A percentile compares a stretch with the other conserved stretches of the same genome.
Conservation (phyloP, 2,797 vertebrate genomes). For the Aselliscus stoliczkanus region DNA sequence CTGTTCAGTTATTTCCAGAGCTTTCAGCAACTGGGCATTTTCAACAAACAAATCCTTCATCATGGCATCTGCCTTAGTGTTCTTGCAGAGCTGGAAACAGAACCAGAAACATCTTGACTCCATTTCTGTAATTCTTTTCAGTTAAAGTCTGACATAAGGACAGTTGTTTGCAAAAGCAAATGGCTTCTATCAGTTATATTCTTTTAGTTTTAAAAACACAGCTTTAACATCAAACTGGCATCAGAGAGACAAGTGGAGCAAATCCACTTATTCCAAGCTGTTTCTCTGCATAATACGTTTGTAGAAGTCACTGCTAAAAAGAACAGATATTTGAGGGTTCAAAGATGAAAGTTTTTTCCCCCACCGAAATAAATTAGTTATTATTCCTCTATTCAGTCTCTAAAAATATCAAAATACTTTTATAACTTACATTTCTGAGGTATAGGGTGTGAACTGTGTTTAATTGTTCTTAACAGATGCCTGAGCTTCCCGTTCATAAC, state of each 20-base stretch:
- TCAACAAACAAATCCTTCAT: constrained; percentile 94
- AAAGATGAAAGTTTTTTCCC: background rate
- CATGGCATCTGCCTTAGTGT: constrained; percentile 88
- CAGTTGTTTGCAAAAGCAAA: constrained; percentile 32
- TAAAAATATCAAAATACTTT: constrained; percentile 28
- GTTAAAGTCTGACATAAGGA: background rate
- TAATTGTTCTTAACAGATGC: background rate
- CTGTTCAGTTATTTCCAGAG: constrained; percentile 91
- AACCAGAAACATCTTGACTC: constrained; percentile 58
- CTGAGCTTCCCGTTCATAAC: background rate
- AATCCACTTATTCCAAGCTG: background rate
- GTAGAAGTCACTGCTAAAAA: constrained; percentile 22
- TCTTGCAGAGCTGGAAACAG: constrained; percentile 86
- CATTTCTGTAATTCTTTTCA: constrained; percentile 25
- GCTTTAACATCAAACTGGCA: background rate
- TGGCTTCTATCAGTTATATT: background rate
- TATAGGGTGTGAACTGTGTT: background rate
- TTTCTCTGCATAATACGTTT: constrained; percentile 13
- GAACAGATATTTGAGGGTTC: background rate
- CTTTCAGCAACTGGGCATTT: constrained; percentile 91
- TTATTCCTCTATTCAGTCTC: background rate
- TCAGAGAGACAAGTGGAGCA: background rate
- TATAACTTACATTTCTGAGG: constrained; percentile 13
- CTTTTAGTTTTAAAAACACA: constrained; percentile 8
- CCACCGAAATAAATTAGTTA: background rate